Conservation (phyloP, 2,888 invertebrate species). For the Ophion costatus region DNA sequence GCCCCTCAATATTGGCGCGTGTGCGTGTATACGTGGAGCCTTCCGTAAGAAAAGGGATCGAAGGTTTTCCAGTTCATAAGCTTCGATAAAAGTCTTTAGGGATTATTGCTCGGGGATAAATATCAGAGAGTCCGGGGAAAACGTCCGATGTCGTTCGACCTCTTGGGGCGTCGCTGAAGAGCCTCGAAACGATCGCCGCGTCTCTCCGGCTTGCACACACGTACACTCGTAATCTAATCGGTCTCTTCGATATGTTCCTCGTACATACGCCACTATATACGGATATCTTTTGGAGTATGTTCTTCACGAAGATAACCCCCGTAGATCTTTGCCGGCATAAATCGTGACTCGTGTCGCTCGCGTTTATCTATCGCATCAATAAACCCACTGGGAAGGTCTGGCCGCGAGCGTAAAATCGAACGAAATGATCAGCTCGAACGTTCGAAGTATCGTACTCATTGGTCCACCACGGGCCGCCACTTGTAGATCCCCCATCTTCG, state of each 20-base stretch:
- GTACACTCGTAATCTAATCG: slow-evolving; percentile 57
- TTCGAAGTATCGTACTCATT: not conserved
- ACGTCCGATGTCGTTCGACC: slow-evolving; percentile 18
- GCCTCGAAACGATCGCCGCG: not conserved
- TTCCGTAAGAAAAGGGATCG: not conserved
- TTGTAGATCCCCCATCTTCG: not conserved
- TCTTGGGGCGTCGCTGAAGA: not conserved
- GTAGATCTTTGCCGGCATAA: slow-evolving; percentile 50
- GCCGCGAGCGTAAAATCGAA: slow-evolving; percentile 34
- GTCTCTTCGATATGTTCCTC: slow-evolving; percentile 52
- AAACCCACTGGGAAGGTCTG: slow-evolving; percentile 30
- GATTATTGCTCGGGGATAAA: not conserved
- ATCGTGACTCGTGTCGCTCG: slow-evolving; percentile 49
- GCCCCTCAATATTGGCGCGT: not conserved
- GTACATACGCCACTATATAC: slow-evolving; percentile 30
- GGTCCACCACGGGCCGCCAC: not conserved
- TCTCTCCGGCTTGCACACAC: not conserved
- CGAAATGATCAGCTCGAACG: slow-evolving; percentile 31
- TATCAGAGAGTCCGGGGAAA: slow-evolving; percentile 1
- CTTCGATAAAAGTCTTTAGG: slow-evolving; percentile 15
- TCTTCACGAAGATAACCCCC: slow-evolving; percentile 58
- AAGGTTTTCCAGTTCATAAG: not conserved
- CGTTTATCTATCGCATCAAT: slow-evolving; percentile 60
- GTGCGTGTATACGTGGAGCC: not conserved
- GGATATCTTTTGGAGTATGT: slow-evolving; percentile 33